Evolutionary conservation across 2,888 invertebrate genomes (phyloP), one percentile per base, ranked within the genome.

Genomic region (Oscheius myriophilus): DNA sequence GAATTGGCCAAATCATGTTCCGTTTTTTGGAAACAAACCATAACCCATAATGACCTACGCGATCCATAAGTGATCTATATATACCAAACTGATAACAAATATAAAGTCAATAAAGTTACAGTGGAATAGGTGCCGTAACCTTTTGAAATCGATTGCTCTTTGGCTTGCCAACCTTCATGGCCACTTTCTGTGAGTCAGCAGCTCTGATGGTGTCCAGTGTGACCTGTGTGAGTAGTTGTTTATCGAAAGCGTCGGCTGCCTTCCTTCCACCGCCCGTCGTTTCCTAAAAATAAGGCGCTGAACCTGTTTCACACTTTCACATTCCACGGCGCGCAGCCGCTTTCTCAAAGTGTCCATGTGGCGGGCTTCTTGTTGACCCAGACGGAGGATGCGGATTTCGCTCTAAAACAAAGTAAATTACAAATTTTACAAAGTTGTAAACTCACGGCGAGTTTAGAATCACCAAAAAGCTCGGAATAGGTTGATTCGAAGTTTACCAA

Each of bases 151-250:
- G n/a, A n/a, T n/a, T 53, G 25, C 53, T 6, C 4, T 53, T 53
- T 23, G 26, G 25, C 9, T 57, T n/a, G 16, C 49, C 12, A 18
- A 71, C 76, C 67, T 71, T 70, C 21, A 76, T n/a, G 23, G 68
- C 59, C 11, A 52, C 51, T 43, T 76, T 76, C 59, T 76, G 73
- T n/a, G 69, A 69, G 58, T 76, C 74, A 4, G 74, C 72, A 1
- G 72, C 72, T 61, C 67, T 69, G 57, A 76, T 54, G 21, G 76
- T 72, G 25, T 76, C 76, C n/a, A 76, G 58, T n/a, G 76, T 76
- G 68, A 72, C 67, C 41, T 72, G 67, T n/a, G 76, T 70, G 21
- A 76, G 49, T 16, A 76, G 65, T 58, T 72, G 74, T 46, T 76
- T 72, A 23, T 74, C 72, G 62, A 74, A 46, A 49, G 69, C 74